A percentile compares a stretch with the other conserved stretches of the same genome.
phyloP scores from a whole-genome alignment of 2,113 vertebrate species.

The Archilochus colubris region DNA sequence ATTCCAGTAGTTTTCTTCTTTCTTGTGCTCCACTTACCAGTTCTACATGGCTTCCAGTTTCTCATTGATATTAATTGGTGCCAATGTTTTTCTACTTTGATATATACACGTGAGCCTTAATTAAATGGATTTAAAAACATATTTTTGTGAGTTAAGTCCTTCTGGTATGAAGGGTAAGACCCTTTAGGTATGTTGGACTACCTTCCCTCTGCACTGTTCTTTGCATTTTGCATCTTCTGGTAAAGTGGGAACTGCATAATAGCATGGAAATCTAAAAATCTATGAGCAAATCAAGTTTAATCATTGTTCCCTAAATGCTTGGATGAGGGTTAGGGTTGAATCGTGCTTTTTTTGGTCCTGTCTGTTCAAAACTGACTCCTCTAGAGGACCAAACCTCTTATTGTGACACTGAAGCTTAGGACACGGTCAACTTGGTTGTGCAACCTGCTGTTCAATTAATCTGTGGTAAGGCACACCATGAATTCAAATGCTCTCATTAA shows the following conservation, averaged over 20 bases:
- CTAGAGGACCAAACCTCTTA: not conserved
- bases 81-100: not conserved
- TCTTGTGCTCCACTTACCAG: not conserved
- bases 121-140: not conserved
- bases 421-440: fast-evolving
- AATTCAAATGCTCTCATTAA: not conserved
- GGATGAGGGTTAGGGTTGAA: not conserved
- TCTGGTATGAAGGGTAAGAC: not conserved
- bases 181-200: not conserved
- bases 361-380: not conserved
- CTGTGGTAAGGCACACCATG: not conserved
- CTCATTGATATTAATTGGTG: not conserved
- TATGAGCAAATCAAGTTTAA: not conserved
- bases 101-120: not conserved
- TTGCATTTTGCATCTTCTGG: not conserved
- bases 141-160: not conserved
- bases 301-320: not conserved
- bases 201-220: not conserved
- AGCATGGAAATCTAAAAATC: not conserved
- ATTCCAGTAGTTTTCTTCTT: not conserved
- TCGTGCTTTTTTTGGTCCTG: not conserved
- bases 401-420: not conserved
- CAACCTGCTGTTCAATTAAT: not conserved
- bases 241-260: not conserved
- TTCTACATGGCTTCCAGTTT: not conserved